Evolutionary conservation across 2,797 vertebrate species (phyloP), one percentile per base, ranked within the genome.

Genomic region (Cynodonichthys magdalenae): DNA sequence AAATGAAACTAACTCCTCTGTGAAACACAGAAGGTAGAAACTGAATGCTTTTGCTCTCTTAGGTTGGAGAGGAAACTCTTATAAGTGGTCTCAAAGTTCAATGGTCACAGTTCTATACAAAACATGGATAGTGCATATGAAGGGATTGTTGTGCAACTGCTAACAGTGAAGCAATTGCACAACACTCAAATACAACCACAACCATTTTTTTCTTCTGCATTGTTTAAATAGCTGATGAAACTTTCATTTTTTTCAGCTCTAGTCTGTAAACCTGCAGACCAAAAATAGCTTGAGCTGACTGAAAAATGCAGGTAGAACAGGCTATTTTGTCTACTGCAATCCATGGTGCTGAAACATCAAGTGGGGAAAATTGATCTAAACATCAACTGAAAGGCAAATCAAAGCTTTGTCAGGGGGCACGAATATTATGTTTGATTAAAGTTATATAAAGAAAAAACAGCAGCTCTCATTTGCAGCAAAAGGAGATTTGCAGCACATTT

Each of bases 11-110:
- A n/a, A 44, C 49, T 55, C 58, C 55, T 74, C 50, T 19, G 56
- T 6, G 18, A 74, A 75, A 81, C 61, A 66, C 18, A 49, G 63
- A 62, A 73, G 42, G 63, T 52, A 49, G 53, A 74, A 63, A 60
- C 24, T 56, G 44, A 51, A 44, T 55, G 45, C 12, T 36, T 36
- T 36, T 36, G 9, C 34, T 10, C 9, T 10, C 34, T 36, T 36
- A 36, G 34, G 34, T 36, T 36, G 34, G 10, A 36, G 10, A 36
- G 8, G 10, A 36, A 36, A 36, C 7, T 11, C 9, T 10, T 36
- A 2, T 0, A 8, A 36, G 6, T 8, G 34, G 34, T 36, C 34
- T 36, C 34, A 36, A 36, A 36, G 10, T 12, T 36, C 34, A 1
- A 36, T 10, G 12, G 9, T 36, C 12, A 11, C 10, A 36, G 34